phyloP scores from a whole-genome alignment of 2,113 vertebrate species.

The Narcine bancroftii region DNA sequence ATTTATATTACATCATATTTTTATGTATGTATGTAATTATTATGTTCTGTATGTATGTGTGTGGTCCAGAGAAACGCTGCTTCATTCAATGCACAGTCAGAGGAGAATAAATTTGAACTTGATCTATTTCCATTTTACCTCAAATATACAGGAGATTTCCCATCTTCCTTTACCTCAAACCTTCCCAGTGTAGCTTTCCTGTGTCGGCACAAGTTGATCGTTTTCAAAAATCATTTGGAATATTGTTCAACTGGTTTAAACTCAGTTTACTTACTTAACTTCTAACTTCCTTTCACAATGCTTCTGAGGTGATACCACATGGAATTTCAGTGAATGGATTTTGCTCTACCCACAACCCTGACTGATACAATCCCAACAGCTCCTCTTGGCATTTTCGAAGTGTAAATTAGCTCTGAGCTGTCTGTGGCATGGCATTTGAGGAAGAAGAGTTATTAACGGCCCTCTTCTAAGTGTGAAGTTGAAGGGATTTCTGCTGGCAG shows the following conservation, averaged over 20 bases:
- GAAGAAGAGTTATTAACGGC: constrained; percentile 1
- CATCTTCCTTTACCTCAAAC: not conserved
- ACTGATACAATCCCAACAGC: not conserved
- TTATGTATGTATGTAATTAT: no score
- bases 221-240: not conserved
- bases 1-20: no score
- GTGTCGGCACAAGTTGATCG: not conserved
- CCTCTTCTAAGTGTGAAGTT: constrained; percentile 1
- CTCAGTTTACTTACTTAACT: not conserved
- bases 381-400: not conserved
- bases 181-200: not conserved
- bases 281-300: not conserved
- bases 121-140: no score
- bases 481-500: not conserved
- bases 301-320: not conserved
- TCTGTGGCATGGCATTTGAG: not conserved
- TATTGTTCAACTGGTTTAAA: not conserved
- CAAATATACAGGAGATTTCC: not conserved
- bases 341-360: not conserved
- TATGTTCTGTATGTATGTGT: no score
- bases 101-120: no score
- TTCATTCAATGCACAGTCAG: no score
- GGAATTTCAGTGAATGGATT: not conserved
- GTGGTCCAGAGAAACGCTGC: no score
- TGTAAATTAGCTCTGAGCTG: not conserved